These are phyloP conservation scores for Acleris holmiana DNA, from an alignment of 2,888 invertebrate genomes.

Conservation along the genomic window DNA sequence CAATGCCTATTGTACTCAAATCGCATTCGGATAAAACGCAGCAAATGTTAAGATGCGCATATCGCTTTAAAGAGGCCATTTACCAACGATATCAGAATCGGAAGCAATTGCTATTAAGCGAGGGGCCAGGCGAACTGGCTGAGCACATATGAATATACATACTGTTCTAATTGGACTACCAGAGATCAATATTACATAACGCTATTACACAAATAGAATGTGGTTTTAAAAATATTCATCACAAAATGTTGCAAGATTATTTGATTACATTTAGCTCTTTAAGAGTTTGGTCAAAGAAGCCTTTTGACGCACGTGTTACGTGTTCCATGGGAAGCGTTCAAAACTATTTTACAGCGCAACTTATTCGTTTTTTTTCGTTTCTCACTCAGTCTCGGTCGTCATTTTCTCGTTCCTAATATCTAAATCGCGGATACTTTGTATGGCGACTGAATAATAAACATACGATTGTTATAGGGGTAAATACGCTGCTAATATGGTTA, in stretches of 20 bases:
- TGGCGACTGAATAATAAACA: too few relatives aligned
- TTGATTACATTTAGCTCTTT: conserved; percentile 8
- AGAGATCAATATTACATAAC: conserved; percentile 34
- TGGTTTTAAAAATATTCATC: conserved; percentile 2
- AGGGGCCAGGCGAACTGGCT: not conserved
- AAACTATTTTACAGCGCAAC: too few relatives aligned
- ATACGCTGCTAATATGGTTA: too few relatives aligned
- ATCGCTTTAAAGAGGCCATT: not conserved
- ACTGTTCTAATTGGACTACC: conserved; percentile 22
- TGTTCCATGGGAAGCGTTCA: too few relatives aligned
- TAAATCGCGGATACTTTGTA: too few relatives aligned
- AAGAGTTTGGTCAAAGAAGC: not conserved
- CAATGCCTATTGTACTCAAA: not conserved
- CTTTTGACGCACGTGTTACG: not conserved
- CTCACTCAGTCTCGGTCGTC: too few relatives aligned
- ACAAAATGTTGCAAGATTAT: not conserved
- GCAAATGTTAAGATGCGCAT: not conserved
- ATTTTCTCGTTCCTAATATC: too few relatives aligned
- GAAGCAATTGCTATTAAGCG: not conserved
- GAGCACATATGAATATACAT: conserved; percentile 1
- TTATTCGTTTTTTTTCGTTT: too few relatives aligned
- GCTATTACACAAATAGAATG: conserved; percentile 26
- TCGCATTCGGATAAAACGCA: conserved; percentile 6
- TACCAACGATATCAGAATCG: not conserved
- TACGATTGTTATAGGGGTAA: too few relatives aligned